These are phyloP conservation scores for Sitophilus oryzae DNA, from an alignment of 1,140 invertebrate genomes.

Conservation along the genomic window DNA sequence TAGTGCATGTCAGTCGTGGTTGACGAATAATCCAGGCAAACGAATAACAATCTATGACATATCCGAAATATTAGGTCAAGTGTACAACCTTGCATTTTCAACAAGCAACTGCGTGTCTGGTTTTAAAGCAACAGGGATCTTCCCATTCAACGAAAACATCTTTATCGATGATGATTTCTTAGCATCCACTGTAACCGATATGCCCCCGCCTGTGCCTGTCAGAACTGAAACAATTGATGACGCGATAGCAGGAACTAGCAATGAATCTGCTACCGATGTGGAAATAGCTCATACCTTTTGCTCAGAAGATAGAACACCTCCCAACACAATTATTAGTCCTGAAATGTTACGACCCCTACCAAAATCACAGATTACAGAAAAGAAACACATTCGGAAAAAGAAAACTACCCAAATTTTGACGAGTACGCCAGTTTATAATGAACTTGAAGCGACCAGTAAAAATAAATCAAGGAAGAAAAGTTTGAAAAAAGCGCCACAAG, in stretches of 20 bases:
- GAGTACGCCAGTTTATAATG: constrained; percentile 5
- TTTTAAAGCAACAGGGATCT: constrained; percentile 13
- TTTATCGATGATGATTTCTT: neutral
- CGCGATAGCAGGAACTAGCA: constrained; percentile 1
- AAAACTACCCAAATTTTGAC: constrained; percentile 5
- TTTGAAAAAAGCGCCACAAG: constrained; percentile 5
- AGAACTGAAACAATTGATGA: constrained; percentile 8
- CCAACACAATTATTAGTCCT: neutral
- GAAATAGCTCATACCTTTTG: neutral
- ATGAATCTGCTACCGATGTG: constrained; percentile 1
- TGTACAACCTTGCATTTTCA: constrained; percentile 5
- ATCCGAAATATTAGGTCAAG: constrained; percentile 8
- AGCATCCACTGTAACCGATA: too few species aligned
- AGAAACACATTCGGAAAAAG: constrained; percentile 3
- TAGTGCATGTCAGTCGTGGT: constrained; percentile 24
- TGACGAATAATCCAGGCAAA: constrained; percentile 3
- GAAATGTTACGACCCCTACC: constrained; percentile 3
- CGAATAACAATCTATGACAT: constrained; percentile 15
- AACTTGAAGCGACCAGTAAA: constrained; percentile 4
- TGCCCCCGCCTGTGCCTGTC: neutral
- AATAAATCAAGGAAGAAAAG: constrained; percentile 6
- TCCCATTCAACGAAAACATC: constrained; percentile 3
- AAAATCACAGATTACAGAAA: constrained; percentile 3
- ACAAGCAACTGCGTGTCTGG: neutral
- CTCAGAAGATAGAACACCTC: constrained; percentile 5